These are phyloP conservation scores for Pterois miles DNA, from an alignment of 2,797 vertebrate genomes.

Conservation along the genomic window DNA sequence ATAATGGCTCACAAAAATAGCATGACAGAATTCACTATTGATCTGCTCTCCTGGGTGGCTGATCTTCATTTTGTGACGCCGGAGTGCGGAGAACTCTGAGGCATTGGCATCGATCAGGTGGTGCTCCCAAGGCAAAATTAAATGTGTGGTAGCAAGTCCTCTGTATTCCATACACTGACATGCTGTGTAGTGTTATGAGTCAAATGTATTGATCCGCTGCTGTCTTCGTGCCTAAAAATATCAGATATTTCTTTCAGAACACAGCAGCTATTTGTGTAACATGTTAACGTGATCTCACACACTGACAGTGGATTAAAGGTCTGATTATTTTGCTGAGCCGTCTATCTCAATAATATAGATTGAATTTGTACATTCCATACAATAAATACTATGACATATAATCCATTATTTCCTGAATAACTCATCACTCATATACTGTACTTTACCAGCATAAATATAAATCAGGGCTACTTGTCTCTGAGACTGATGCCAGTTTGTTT, in stretches of 20 bases:
- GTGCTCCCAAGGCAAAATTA: slow-evolving; percentile 51
- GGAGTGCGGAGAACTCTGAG: slow-evolving; percentile 55
- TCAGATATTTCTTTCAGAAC: slow-evolving; percentile 26
- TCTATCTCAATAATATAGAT: neutral
- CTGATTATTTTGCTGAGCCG: neutral
- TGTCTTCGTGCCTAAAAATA: slow-evolving; percentile 28
- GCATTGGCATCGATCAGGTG: slow-evolving; percentile 68
- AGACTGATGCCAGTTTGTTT: neutral
- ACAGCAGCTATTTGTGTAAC: slow-evolving; percentile 2
- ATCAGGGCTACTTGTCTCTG: neutral
- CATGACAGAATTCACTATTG: slow-evolving; percentile 83
- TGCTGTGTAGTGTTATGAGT: slow-evolving; percentile 56
- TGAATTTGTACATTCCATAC: neutral
- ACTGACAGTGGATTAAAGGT: neutral
- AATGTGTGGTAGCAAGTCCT: slow-evolving; percentile 41
- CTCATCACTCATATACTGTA: neutral
- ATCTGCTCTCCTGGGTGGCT: slow-evolving; percentile 64
- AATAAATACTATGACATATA: neutral
- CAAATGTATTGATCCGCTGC: slow-evolving; percentile 56
- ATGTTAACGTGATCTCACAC: slow-evolving; percentile 20
- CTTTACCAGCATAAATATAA: neutral
- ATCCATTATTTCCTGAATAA: neutral
- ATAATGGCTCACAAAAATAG: slow-evolving; percentile 78
- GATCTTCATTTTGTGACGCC: slow-evolving; percentile 65
- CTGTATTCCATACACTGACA: slow-evolving; percentile 30